These are phyloP conservation scores for Holothuria scabra DNA, from an alignment of 53 echinoderm and acorn worm species.

Conservation along the genomic window DNA sequence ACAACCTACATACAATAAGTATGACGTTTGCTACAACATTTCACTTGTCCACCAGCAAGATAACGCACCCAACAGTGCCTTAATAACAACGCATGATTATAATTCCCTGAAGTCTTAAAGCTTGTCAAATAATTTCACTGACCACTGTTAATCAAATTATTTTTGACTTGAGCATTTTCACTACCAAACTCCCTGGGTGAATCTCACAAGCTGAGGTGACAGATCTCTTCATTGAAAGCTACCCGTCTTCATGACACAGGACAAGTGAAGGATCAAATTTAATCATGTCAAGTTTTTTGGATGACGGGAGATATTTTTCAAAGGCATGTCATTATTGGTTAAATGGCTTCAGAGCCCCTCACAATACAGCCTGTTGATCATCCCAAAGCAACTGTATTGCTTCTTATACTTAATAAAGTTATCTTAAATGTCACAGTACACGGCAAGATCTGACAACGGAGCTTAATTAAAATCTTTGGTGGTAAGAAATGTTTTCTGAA, in stretches of 20 bases:
- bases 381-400: too few species aligned
- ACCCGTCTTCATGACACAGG: neutral
- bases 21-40: slow-evolving; percentile 21
- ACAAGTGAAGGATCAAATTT: slow-evolving; percentile 10
- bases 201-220: neutral
- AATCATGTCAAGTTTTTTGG: neutral
- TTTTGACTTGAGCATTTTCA: neutral
- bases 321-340: too few species aligned
- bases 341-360: too few species aligned
- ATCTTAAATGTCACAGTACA: too few species aligned
- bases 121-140: slow-evolving; percentile 1
- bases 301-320: too few species aligned
- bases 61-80: neutral
- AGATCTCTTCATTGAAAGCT: too few species aligned
- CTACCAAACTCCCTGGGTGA: neutral
- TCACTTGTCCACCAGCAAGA: slow-evolving; percentile 13
- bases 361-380: too few species aligned
- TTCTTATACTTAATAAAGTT: too few species aligned
- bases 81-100: neutral
- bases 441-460: too few species aligned
- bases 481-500: too few species aligned
- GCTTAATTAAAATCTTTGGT: too few species aligned
- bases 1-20: too few species aligned
- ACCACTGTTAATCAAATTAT: slow-evolving; percentile 32
- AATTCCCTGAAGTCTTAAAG: neutral